phyloP scores from a whole-genome alignment of 1,140 invertebrate species.

The Acromyrmex echinatior region DNA sequence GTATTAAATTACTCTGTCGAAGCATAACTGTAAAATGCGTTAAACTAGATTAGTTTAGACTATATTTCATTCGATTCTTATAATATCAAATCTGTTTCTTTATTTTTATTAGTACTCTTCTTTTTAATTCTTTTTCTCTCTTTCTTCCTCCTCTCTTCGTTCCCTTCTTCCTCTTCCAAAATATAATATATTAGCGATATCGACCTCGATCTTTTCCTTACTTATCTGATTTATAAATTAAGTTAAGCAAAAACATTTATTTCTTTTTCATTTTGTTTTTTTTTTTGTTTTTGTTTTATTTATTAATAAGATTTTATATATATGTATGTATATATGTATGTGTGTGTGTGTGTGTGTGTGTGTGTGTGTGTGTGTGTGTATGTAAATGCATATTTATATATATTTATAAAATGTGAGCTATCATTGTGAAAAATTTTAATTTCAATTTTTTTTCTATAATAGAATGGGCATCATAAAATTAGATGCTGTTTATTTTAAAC shows the following conservation, averaged over 20 bases:
- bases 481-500: slow-evolving; percentile 28
- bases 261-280: too few relatives aligned
- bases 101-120: slow-evolving; percentile 20
- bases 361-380: background rate
- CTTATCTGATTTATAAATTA: background rate
- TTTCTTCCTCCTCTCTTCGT: background rate
- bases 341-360: background rate
- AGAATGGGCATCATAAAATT: slow-evolving; percentile 32
- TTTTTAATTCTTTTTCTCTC: background rate
- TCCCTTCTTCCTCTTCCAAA: too few relatives aligned
- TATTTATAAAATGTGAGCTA: background rate
- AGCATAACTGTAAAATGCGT: slow-evolving; percentile 48
- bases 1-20: slow-evolving; percentile 66
- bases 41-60: slow-evolving; percentile 25
- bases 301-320: too few relatives aligned
- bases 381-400: background rate
- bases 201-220: too few relatives aligned
- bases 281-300: too few relatives aligned
- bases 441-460: slow-evolving; percentile 25
- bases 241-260: background rate
- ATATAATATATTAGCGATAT: too few relatives aligned
- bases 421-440: slow-evolving; percentile 34
- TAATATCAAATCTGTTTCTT: slow-evolving; percentile 12
- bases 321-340: too few relatives aligned
- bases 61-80: slow-evolving; percentile 23